Conservation (phyloP, 53 echinoderm and acorn worm species). For the Apostichopus leukothele region DNA sequence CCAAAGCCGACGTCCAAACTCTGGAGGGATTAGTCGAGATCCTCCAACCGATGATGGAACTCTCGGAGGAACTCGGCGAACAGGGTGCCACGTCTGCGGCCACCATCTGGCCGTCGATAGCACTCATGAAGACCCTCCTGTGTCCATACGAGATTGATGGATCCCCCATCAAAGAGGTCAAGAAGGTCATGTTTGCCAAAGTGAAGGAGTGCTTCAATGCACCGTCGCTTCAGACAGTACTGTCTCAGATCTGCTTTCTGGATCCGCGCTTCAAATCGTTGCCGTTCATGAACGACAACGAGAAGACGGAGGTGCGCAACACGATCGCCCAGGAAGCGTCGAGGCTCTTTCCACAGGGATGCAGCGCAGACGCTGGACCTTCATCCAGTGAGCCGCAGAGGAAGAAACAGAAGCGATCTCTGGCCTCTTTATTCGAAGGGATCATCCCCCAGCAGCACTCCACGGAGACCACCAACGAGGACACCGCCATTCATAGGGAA, state of each 20-base stretch:
- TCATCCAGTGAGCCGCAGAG: neutral
- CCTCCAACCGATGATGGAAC: neutral
- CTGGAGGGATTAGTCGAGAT: constrained; percentile 4
- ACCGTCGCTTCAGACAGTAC: neutral
- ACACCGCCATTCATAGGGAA: constrained; percentile 4
- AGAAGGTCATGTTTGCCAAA: constrained; percentile 1
- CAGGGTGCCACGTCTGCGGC: neutral
- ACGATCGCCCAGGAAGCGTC: neutral
- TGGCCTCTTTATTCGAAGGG: neutral
- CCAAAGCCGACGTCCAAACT: neutral
- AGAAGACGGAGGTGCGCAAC: neutral
- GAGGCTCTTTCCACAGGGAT: neutral
- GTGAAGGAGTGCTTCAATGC: constrained; percentile 4
- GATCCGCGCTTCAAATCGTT: constrained; percentile 14
- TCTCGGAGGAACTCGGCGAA: neutral
- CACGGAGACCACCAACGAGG: neutral
- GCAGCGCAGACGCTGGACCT: neutral
- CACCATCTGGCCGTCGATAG: neutral
- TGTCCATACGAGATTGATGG: neutral
- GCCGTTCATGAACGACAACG: constrained; percentile 22
- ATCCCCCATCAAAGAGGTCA: constrained; percentile 7
- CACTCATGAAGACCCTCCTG: constrained; percentile 9
- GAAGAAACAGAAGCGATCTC: constrained; percentile 5
- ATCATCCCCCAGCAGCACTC: constrained; percentile 1
- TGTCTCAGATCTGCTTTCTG: neutral